Conservation (phyloP, 2,888 invertebrate genomes). For the Lasioglossum figueresi region DNA sequence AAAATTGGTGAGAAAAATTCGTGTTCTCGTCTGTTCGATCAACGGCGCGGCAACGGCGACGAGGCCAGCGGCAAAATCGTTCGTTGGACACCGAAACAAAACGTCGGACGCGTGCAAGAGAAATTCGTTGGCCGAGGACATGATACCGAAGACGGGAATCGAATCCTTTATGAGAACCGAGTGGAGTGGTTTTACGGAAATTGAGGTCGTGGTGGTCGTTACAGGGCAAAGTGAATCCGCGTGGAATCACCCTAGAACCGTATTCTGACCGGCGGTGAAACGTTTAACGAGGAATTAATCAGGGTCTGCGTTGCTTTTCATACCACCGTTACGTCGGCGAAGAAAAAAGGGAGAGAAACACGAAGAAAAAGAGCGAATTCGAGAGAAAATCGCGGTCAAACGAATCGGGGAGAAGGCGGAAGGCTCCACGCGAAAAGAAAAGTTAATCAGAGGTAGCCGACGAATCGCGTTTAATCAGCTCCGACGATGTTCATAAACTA, state of each 20-base stretch:
- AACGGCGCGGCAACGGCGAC: neutral
- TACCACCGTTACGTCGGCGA: neutral
- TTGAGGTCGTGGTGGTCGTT: slow-evolving; percentile 50
- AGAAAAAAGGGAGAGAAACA: neutral
- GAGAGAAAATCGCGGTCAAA: neutral
- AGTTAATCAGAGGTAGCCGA: slow-evolving; percentile 7
- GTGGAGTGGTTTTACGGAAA: slow-evolving; percentile 45
- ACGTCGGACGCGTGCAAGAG: neutral
- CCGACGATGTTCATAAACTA: neutral
- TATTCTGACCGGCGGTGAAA: slow-evolving; percentile 16
- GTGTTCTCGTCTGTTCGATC: neutral
- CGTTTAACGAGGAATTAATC: slow-evolving; percentile 30
- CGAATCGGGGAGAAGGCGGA: too few relatives aligned
- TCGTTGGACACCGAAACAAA: neutral
- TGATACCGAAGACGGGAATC: slow-evolving; percentile 29
- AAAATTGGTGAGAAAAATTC: neutral
- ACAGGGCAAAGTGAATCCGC: slow-evolving; percentile 47
- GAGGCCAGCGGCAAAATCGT: neutral
- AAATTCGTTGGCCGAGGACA: slow-evolving; percentile 8
- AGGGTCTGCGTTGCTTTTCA: neutral
- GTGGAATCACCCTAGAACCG: slow-evolving; percentile 26
- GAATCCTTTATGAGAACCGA: slow-evolving; percentile 33
- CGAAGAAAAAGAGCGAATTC: neutral
- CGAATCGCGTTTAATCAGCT: slow-evolving; percentile 6
- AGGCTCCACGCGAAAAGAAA: neutral